These are phyloP conservation scores for Orbicella faveolata DNA, from an alignment of 64 coral and sea anemone genomes.

Conservation along the genomic window DNA sequence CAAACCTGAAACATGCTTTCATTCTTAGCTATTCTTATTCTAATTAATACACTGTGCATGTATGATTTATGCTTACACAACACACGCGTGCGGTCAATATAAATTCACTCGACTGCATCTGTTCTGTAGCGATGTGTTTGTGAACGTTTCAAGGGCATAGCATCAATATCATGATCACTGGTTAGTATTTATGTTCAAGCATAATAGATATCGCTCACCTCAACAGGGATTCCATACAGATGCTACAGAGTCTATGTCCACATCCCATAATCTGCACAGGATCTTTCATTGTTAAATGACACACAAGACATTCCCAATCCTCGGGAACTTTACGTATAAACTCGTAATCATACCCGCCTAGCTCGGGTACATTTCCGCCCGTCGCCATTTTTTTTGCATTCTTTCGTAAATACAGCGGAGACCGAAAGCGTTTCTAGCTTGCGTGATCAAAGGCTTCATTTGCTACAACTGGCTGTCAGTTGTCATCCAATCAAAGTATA, in stretches of 20 bases:
- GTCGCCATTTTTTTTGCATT: constrained; percentile 38
- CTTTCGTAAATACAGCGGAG: neutral
- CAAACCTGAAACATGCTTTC: neutral
- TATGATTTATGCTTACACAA: neutral
- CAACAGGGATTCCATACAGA: constrained; percentile 60
- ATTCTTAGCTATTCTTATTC: neutral
- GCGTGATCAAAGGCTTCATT: neutral
- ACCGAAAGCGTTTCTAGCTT: neutral
- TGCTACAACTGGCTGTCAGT: neutral
- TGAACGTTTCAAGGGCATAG: neutral
- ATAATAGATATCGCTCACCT: constrained; percentile 29
- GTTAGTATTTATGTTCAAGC: neutral
- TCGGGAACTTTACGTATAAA: constrained; percentile 61
- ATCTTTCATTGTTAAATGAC: constrained; percentile 60
- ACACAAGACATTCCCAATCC: constrained; percentile 67
- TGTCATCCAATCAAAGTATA: neutral
- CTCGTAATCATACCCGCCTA: constrained; percentile 64
- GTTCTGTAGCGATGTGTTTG: neutral
- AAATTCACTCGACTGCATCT: neutral
- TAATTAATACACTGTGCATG: neutral
- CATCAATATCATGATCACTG: neutral
- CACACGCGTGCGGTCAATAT: neutral
- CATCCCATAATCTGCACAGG: constrained; percentile 68
- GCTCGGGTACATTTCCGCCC: neutral
- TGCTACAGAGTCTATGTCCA: constrained; percentile 76